phyloP scores from a whole-genome alignment of 2,113 vertebrate species.

The Macquaria australasica region DNA sequence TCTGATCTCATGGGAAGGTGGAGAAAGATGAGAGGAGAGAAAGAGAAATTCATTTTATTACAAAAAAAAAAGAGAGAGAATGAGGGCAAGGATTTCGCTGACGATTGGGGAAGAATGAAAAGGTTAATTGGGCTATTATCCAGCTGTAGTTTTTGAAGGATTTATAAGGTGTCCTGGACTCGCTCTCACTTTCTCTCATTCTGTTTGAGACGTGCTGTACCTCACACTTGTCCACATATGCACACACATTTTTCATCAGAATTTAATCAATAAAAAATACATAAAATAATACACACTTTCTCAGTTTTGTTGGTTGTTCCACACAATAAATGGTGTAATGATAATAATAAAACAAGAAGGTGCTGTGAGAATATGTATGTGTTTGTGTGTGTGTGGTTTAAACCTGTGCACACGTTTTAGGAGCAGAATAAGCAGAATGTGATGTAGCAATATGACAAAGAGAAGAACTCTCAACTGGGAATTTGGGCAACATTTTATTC shows the following conservation, averaged over 20 bases:
- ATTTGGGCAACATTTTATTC: not conserved
- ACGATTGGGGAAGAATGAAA: slow-evolving; percentile 84
- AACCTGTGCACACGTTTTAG: not conserved
- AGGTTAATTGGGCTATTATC: slow-evolving; percentile 89
- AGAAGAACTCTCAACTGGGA: not conserved
- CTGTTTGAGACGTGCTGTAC: slow-evolving; percentile 58
- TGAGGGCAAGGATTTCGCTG: slow-evolving; percentile 79
- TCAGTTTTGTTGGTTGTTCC: not conserved
- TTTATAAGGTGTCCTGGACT: slow-evolving; percentile 82
- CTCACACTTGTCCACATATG: slow-evolving; percentile 26
- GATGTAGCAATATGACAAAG: not conserved
- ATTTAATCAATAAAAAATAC: not conserved
- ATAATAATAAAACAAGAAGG: not conserved
- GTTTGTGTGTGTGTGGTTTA: not conserved
- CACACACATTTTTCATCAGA: slow-evolving; percentile 12
- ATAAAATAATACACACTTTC: not conserved
- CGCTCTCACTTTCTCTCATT: slow-evolving; percentile 71
- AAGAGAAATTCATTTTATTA: slow-evolving; percentile 79
- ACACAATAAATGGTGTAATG: not conserved
- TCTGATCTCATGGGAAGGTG: slow-evolving; percentile 57
- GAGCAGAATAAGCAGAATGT: not conserved
- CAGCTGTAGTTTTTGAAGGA: slow-evolving; percentile 86
- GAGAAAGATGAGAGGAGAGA: slow-evolving; percentile 48
- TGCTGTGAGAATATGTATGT: not conserved
- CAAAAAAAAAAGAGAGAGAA: slow-evolving; percentile 49